Evolutionary conservation across 2,888 invertebrate genomes (phyloP), one percentile per base, ranked within the genome.

Genomic region (Celastrina argiolus): DNA sequence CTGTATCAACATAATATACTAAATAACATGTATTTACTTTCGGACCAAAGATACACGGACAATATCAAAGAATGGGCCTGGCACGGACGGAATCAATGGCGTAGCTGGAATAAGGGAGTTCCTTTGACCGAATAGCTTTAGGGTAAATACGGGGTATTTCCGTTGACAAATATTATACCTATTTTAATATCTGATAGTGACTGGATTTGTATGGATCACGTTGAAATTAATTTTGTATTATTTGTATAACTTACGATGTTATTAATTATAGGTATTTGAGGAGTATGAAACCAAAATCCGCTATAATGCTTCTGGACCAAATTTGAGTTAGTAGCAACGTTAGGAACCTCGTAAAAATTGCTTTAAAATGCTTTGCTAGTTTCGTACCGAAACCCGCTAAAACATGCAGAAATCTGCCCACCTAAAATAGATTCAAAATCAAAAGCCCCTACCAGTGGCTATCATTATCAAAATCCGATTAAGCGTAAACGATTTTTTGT

Each of bases 61-160:
- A 64, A 61, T 81, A 84, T 81, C 77, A 81, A 80, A 80, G 81
- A 80, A 76, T 72, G 71, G 59, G 75, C 77, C 75, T 78, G 73
- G 73, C 71, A 68, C 72, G 75, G 79, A 61, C 22, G 18, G 12
- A 59, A 39, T 39, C 61, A 61, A 61, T 61, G 61, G 12, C 22
- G 34, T 34, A 59, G 34, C 34, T 31, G 16, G 59, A 82, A 85
- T 84, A 84, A 84, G 84, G 83, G 82, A 79, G 77, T 73, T 74
- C 79, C 79, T 84, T 81, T 77, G 79, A 77, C 82, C 84, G 85
- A 83, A 82, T 81, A 78, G 79, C 79, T 79, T 79, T 81, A 75
- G 81, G 78, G 84, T 81, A 84, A 86, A 85, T 85, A 85, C 82
- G 81, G 79, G 78, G 75, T 74, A 79, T 81, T 83, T 86, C 83